These are phyloP conservation scores for Erpornis zantholeuca DNA, from an alignment of 2,113 vertebrate species.

Conservation along the genomic window DNA sequence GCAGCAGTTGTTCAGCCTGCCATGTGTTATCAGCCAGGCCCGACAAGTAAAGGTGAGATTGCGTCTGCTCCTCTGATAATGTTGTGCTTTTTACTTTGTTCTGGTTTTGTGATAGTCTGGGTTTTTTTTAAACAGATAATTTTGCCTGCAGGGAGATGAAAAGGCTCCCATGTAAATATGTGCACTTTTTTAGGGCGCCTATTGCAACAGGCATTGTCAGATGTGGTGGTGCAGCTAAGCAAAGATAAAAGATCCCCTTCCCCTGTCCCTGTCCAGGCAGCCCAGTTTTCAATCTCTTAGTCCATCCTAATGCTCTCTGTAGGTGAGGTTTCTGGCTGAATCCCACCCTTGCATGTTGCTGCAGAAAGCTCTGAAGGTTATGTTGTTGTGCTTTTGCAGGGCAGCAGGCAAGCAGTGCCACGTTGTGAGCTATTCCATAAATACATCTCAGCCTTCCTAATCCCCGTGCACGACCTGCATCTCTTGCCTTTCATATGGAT, in stretches of 20 bases:
- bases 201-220: not conserved
- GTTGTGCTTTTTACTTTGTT: not conserved
- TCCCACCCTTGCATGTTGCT: not conserved
- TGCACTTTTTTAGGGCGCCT: not conserved
- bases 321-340: not conserved
- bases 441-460: not conserved
- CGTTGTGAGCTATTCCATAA: not conserved
- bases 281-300: not conserved
- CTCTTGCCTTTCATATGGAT: not conserved
- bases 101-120: not conserved
- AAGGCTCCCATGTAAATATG: not conserved
- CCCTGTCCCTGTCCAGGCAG: not conserved
- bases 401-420: not conserved
- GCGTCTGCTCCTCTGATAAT: not conserved
- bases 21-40: conserved; percentile 93
- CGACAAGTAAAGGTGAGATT: conserved; percentile 88
- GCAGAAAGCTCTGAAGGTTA: not conserved
- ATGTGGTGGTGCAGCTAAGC: not conserved
- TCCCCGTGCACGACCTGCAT: not conserved
- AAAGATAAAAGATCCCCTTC: not conserved
- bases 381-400: not conserved
- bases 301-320: not conserved
- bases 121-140: not conserved
- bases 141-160: not conserved
- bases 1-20: conserved; percentile 91